phyloP scores from a whole-genome alignment of 2,888 invertebrate genomes.

The Yponomeuta malinellus region DNA sequence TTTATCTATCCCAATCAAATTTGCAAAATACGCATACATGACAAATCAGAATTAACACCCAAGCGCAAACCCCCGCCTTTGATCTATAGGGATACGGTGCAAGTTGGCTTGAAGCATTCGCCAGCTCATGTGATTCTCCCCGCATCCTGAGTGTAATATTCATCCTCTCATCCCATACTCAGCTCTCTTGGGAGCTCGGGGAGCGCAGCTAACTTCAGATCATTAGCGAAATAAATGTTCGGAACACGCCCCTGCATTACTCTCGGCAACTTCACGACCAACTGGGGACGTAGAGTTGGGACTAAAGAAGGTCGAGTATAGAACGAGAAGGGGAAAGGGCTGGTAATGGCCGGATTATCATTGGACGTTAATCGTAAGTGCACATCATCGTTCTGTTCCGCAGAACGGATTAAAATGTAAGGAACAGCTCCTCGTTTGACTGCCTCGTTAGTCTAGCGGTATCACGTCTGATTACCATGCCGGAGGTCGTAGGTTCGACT shows the following conservation, averaged over 20 bases:
- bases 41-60: not conserved
- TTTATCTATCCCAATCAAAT: not conserved
- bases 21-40: not conserved
- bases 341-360: too few relatives aligned
- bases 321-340: too few relatives aligned
- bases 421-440: too few relatives aligned
- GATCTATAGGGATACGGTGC: not conserved
- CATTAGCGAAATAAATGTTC: conserved; percentile 14
- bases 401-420: too few relatives aligned
- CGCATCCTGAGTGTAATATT: conserved; percentile 4
- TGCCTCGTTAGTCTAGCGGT: too few relatives aligned
- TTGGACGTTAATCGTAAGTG: too few relatives aligned
- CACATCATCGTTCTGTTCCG: too few relatives aligned
- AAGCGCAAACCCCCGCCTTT: not conserved
- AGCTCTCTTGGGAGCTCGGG: conserved; percentile 1
- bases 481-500: too few relatives aligned
- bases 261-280: not conserved
- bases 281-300: not conserved
- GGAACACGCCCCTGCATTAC: conserved; percentile 13
- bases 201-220: conserved; percentile 9
- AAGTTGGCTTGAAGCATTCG: not conserved
- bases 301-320: too few relatives aligned
- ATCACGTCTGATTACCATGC: too few relatives aligned
- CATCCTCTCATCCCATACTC: conserved; percentile 7
- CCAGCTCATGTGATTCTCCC: not conserved